Percentiles rank a stretch among this genome's conserved stretches.
phyloP scores from a whole-genome alignment of 2,797 vertebrate species.

The Neosilurus mollespiculum region DNA sequence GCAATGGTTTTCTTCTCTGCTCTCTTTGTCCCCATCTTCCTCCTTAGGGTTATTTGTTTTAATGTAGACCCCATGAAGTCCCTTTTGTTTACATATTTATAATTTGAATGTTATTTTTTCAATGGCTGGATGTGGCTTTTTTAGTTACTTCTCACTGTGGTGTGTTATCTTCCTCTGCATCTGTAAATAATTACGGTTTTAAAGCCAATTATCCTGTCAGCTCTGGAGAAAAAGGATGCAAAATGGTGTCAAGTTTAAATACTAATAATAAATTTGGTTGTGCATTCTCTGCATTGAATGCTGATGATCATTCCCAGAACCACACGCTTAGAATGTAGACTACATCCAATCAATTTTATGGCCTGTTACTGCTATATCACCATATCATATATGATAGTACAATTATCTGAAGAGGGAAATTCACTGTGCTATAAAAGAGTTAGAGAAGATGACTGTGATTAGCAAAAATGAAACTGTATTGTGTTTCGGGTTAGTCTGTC shows the following conservation, averaged over 20 bases:
- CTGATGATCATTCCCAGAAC: background rate
- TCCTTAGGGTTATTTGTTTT: constrained; percentile 46
- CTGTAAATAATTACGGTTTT: constrained; percentile 47
- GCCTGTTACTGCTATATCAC: constrained; percentile 11
- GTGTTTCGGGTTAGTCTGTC: background rate
- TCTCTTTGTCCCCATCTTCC: constrained; percentile 31
- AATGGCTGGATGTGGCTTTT: constrained; percentile 40
- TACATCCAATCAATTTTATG: constrained; percentile 11
- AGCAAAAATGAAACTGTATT: constrained; percentile 11
- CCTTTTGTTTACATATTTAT: constrained; percentile 46
- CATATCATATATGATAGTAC: background rate
- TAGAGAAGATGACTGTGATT: constrained; percentile 4
- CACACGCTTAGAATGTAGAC: background rate
- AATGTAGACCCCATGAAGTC: constrained; percentile 17
- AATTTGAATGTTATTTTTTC: constrained; percentile 50
- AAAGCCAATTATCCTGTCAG: background rate
- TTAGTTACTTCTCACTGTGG: constrained; percentile 43
- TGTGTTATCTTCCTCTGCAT: constrained; percentile 22
- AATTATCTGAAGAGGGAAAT: constrained; percentile 25
- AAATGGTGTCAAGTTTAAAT: constrained; percentile 14
- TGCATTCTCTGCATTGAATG: background rate
- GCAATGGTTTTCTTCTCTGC: constrained; percentile 36
- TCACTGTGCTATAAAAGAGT: constrained; percentile 13
- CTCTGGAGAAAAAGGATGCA: background rate
- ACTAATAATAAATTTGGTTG: background rate